These are phyloP conservation scores for Mantis religiosa DNA, from an alignment of 2,888 invertebrate genomes.

Conservation along the genomic window DNA sequence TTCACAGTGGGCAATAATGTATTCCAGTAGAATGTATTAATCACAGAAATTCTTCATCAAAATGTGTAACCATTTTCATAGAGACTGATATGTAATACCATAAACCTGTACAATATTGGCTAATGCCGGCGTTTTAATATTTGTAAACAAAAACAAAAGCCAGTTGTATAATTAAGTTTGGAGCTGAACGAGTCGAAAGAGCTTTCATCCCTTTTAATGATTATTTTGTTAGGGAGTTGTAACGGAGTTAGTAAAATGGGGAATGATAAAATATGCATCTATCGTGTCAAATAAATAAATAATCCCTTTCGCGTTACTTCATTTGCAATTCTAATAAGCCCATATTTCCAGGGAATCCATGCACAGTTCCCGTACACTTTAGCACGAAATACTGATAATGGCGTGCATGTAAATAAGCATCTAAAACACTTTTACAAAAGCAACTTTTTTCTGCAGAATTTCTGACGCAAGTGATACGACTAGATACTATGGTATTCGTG, in stretches of 20 bases:
- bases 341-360: too few species aligned
- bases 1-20: too few species aligned
- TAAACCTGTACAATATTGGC: not conserved
- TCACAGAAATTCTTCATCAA: too few species aligned
- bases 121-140: not conserved
- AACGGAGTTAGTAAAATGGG: not conserved
- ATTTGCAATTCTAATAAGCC: not conserved
- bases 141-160: not conserved
- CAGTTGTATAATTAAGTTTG: not conserved
- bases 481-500: too few species aligned
- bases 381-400: too few species aligned
- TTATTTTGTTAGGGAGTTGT: not conserved
- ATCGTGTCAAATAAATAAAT: not conserved
- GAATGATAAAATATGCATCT: not conserved
- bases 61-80: too few species aligned
- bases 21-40: too few species aligned
- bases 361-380: too few species aligned
- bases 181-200: not conserved
- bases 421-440: too few species aligned
- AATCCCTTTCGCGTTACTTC: not conserved
- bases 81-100: not conserved
- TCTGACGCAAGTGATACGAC: too few species aligned
- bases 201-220: not conserved
- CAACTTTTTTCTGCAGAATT: too few species aligned
- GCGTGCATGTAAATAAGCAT: too few species aligned